phyloP scores from a whole-genome alignment of 2,113 vertebrate genomes.

The Vireo altiloquus region DNA sequence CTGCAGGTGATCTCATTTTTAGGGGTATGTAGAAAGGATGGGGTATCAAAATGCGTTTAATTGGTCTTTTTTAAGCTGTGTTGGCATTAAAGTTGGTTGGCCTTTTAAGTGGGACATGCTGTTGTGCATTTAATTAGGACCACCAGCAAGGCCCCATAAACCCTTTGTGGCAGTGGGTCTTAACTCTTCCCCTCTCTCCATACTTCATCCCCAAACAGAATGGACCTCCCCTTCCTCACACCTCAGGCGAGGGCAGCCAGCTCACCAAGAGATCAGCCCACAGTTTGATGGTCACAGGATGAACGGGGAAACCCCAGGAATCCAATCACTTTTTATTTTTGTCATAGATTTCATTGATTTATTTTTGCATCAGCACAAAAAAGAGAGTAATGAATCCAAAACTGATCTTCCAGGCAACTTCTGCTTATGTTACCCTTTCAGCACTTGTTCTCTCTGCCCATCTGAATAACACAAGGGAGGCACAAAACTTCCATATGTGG shows the following conservation, averaged over 20 bases:
- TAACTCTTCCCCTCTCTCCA: neutral
- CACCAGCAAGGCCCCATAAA: neutral
- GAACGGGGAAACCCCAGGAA: neutral
- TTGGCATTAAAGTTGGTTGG: neutral
- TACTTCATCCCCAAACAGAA: neutral
- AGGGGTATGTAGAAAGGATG: neutral
- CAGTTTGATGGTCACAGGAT: neutral
- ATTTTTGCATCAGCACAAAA: neutral
- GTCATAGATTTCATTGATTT: neutral
- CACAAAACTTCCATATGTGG: neutral
- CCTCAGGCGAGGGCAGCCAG: accelerated
- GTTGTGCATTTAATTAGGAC: neutral
- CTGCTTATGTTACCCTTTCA: neutral
- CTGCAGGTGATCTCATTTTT: neutral
- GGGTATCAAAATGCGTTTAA: neutral
- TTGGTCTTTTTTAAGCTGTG: neutral
- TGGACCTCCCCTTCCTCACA: neutral
- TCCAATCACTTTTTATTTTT: neutral
- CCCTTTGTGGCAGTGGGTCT: neutral
- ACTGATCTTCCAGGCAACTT: neutral
- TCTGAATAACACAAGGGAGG: neutral
- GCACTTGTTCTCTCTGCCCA: neutral
- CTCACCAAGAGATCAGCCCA: neutral
- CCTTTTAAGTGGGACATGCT: neutral
- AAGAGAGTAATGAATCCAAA: neutral